Evolutionary conservation across 2,888 invertebrate genomes (phyloP).

Genomic region (Leptopterna dolabrata): DNA sequence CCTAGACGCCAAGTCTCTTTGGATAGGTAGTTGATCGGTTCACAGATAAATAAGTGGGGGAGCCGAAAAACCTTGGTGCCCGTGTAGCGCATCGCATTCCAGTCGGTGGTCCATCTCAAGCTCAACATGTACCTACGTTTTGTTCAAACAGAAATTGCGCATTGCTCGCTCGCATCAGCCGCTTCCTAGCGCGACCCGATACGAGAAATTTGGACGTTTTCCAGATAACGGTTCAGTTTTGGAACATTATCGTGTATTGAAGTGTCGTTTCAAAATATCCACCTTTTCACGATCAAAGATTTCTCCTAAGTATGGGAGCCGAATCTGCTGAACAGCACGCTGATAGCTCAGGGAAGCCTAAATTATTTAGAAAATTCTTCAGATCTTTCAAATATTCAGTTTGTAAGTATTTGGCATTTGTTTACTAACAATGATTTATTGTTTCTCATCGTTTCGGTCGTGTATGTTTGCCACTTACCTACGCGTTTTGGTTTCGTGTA

Average conservation of each 20-base stretch:
- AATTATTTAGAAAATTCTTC: conserved; percentile 33
- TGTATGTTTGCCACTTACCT: too few species aligned
- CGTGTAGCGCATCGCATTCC: conserved; percentile 33
- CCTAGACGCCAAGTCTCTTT: background rate
- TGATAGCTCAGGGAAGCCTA: background rate
- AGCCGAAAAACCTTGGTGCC: conserved; percentile 28
- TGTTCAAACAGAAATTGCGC: background rate
- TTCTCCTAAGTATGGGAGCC: background rate
- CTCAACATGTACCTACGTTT: conserved; percentile 1
- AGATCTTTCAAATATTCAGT: conserved; percentile 23
- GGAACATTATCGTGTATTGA: background rate
- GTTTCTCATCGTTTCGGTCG: too few species aligned
- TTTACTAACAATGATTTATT: too few species aligned
- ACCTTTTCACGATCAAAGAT: background rate
- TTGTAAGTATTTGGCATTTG: conserved; percentile 19
- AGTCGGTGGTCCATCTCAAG: conserved; percentile 19
- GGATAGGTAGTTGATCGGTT: conserved; percentile 26
- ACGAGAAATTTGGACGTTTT: background rate
- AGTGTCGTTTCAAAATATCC: background rate
- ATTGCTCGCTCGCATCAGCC: background rate
- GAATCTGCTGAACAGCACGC: background rate
- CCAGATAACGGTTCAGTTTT: background rate
- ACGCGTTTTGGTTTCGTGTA: too few species aligned
- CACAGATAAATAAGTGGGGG: conserved; percentile 31
- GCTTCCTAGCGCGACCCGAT: background rate